Evolutionary conservation across 2,113 vertebrate species (phyloP).

Genomic region (Phalacrocorax pelagicus): DNA sequence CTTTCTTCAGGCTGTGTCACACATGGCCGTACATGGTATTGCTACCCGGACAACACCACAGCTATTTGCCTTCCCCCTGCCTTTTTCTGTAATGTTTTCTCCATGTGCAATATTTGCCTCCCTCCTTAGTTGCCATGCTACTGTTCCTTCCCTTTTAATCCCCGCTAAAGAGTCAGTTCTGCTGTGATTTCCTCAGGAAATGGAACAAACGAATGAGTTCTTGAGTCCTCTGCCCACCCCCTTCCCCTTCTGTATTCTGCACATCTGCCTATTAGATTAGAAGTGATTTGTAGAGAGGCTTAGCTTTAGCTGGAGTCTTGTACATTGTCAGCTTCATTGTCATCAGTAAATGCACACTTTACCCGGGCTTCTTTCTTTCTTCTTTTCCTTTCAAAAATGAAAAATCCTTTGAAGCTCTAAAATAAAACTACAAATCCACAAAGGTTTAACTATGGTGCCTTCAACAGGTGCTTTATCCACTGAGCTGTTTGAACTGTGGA

Average conservation of each 20-base stretch:
- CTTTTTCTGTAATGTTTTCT: background rate
- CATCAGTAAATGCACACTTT: constrained; percentile 20
- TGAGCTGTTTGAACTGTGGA: constrained; percentile 2
- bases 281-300: constrained; percentile 36
- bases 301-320: constrained; percentile 21
- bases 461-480: constrained; percentile 37
- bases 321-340: constrained; percentile 29
- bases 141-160: background rate
- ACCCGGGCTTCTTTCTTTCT: constrained; percentile 19
- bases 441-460: constrained; percentile 13
- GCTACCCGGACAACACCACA: background rate
- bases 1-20: background rate
- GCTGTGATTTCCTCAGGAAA: constrained; percentile 54
- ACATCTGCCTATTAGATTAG: constrained; percentile 35
- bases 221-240: background rate
- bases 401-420: constrained; percentile 38
- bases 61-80: background rate
- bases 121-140: background rate
- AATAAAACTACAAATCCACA: constrained; percentile 44
- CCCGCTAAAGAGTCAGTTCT: background rate
- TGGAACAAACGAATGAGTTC: constrained; percentile 30
- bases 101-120: background rate
- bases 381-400: constrained; percentile 53
- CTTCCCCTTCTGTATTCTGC: background rate
- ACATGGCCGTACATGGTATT: background rate